phyloP scores from a whole-genome alignment of 2,797 vertebrate species.

The Protosalanx chinensis region DNA sequence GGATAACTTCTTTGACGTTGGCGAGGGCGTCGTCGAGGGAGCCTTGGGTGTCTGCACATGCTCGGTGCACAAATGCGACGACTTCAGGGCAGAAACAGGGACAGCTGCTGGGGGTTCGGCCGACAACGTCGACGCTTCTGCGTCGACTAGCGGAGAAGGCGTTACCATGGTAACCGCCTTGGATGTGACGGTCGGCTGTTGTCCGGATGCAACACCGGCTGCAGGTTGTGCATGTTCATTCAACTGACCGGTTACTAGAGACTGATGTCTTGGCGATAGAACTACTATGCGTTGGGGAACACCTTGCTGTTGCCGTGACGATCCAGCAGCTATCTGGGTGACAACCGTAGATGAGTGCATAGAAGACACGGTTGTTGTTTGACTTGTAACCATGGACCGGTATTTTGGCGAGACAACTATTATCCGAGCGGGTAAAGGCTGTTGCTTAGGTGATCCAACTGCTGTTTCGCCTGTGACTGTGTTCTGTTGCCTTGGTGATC shows the following conservation, averaged over 20 bases:
- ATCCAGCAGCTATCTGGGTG: not conserved
- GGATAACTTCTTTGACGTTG: slow-evolving; percentile 7
- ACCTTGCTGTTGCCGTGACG: not conserved
- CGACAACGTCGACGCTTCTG: not conserved
- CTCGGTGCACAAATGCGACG: not conserved
- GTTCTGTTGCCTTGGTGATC: not conserved
- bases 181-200: not conserved
- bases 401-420: not conserved
- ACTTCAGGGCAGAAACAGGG: not conserved
- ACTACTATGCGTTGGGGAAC: not conserved
- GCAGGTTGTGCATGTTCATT: not conserved
- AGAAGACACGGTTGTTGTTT: not conserved
- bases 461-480: not conserved
- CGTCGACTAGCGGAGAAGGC: too few relatives aligned
- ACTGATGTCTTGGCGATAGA: not conserved
- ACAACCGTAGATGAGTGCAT: not conserved
- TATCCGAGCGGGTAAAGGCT: not conserved
- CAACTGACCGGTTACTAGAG: not conserved
- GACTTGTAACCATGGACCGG: not conserved
- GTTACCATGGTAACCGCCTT: not conserved
- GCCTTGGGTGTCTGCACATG: not conserved
- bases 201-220: not conserved
- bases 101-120: not conserved
- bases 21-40: not conserved
- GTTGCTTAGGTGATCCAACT: not conserved